phyloP scores from a whole-genome alignment of 1,140 invertebrate species.

The Drosophila persimilis region DNA sequence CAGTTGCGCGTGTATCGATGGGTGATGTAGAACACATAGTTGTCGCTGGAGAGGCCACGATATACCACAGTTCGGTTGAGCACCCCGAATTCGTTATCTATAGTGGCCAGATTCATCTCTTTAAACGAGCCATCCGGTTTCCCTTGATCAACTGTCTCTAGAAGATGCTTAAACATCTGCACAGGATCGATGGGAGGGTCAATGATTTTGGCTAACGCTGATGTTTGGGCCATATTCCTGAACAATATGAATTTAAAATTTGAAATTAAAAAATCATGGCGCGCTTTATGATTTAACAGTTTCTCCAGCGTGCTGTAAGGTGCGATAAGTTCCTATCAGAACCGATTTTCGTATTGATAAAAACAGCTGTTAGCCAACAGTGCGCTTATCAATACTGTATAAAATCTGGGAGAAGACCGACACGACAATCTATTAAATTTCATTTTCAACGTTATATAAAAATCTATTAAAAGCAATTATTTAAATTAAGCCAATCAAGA shows the following conservation, averaged over 20 bases:
- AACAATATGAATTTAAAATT: neutral
- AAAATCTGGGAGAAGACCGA: no score
- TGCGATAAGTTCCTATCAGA: neutral
- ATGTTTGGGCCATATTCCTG: conserved; percentile 36
- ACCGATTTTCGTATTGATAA: no score
- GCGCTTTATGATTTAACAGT: neutral
- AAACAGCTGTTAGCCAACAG: no score
- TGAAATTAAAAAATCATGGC: conserved; percentile 1
- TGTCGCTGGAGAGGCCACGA: conserved; percentile 58
- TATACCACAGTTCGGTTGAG: conserved; percentile 73
- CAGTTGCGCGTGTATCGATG: conserved; percentile 70
- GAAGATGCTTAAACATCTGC: conserved; percentile 52
- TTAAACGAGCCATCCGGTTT: neutral
- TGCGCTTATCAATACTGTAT: no score
- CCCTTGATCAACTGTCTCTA: conserved; percentile 14
- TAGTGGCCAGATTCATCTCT: conserved; percentile 72
- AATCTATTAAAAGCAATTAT: no score
- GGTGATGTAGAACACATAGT: conserved; percentile 65
- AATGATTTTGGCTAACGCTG: conserved; percentile 52
- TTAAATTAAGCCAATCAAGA: no score
- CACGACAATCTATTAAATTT: no score
- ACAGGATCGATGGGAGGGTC: conserved; percentile 49
- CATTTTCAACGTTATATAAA: no score
- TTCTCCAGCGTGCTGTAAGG: conserved; percentile 4
- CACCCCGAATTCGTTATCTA: conserved; percentile 66